Percentiles rank a stretch among this genome's conserved stretches.
Evolutionary conservation across 2,797 vertebrate genomes (phyloP).

Genomic region (Phaenicophaeus curvirostris): DNA sequence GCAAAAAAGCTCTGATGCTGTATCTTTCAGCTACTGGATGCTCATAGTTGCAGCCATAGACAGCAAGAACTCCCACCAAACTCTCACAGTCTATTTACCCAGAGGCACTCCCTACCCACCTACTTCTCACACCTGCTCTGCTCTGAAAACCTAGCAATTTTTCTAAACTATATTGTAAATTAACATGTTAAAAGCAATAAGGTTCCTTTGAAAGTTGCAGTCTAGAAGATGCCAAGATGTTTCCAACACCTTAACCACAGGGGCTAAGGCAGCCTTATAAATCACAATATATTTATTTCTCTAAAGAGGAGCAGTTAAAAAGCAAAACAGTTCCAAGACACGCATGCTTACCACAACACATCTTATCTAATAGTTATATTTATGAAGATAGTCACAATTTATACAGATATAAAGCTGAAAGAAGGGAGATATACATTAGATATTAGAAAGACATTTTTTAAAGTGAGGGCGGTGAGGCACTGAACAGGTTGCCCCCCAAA

Average conservation of each 20-base stretch:
- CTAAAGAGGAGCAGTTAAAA: neutral
- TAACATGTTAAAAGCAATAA: neutral
- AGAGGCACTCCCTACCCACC: fast-evolving
- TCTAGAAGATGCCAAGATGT: neutral
- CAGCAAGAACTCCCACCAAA: neutral
- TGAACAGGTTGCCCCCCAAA: too few relatives aligned
- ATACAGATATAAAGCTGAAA: neutral
- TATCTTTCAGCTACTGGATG: neutral
- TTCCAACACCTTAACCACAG: neutral
- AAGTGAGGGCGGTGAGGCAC: too few relatives aligned
- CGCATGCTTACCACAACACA: neutral
- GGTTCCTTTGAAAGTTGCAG: neutral
- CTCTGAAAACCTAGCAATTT: neutral
- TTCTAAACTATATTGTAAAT: neutral
- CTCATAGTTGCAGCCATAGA: neutral
- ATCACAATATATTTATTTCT: neutral
- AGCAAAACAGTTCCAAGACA: neutral
- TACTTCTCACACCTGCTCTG: neutral
- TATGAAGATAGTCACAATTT: neutral
- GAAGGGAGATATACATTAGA: too few relatives aligned
- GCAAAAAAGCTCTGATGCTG: fast-evolving
- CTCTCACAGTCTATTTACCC: neutral
- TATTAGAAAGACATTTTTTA: too few relatives aligned
- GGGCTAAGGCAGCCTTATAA: neutral
- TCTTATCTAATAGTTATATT: neutral